Conservation (phyloP, 2,888 invertebrate genomes). For the Euzetes globulus region DNA sequence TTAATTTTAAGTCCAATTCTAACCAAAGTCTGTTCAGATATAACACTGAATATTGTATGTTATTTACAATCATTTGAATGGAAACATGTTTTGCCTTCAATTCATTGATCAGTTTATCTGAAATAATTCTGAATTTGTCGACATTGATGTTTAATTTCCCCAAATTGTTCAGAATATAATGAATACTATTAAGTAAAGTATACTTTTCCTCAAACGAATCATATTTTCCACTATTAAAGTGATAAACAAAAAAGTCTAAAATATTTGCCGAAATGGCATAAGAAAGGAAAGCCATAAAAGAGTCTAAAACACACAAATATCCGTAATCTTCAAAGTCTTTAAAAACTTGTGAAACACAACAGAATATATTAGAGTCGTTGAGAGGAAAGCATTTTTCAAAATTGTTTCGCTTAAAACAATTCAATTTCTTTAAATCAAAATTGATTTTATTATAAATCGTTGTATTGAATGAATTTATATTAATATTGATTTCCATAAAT, state of each 20-base stretch:
- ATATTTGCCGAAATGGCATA: constrained; percentile 18
- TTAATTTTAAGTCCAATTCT: neutral
- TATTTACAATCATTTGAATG: neutral
- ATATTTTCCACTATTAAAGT: constrained; percentile 21
- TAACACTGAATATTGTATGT: constrained; percentile 1
- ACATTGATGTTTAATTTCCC: neutral
- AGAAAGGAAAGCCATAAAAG: constrained; percentile 7
- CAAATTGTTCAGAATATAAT: neutral
- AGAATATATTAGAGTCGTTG: neutral
- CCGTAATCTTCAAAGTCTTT: constrained; percentile 1
- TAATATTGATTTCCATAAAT: neutral
- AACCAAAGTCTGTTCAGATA: constrained; percentile 7
- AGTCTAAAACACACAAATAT: neutral
- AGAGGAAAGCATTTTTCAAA: neutral
- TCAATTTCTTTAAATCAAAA: neutral
- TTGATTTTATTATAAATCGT: constrained; percentile 4
- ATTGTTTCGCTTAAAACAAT: neutral
- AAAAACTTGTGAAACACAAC: constrained; percentile 11
- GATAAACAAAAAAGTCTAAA: constrained; percentile 7
- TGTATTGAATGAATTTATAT: neutral
- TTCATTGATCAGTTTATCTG: neutral
- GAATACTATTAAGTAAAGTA: constrained; percentile 21
- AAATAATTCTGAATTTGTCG: neutral
- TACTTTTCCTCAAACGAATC: constrained; percentile 4
- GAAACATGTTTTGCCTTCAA: constrained; percentile 13